These are phyloP conservation scores for Camponotus pennsylvanicus DNA, from an alignment of 1,140 invertebrate genomes.

Conservation along the genomic window DNA sequence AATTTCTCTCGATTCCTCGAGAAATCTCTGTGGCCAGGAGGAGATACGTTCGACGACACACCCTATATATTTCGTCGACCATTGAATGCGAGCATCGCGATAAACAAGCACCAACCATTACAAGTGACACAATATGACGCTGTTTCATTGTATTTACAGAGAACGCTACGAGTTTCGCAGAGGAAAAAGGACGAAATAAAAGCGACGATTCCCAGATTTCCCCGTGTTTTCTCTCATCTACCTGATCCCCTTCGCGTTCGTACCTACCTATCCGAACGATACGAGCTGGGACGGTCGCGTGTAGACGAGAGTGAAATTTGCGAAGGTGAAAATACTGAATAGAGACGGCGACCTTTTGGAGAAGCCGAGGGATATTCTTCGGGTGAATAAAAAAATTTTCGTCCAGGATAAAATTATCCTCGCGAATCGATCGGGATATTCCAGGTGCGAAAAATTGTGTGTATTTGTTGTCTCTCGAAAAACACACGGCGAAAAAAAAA, in stretches of 20 bases:
- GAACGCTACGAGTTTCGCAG: not conserved
- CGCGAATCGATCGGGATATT: not conserved
- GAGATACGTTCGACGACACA: constrained; percentile 31
- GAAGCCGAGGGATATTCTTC: not conserved
- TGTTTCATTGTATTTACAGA: constrained; percentile 50
- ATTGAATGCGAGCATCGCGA: constrained; percentile 57
- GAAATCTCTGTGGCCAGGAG: not conserved
- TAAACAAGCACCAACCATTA: constrained; percentile 59
- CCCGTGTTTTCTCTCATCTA: constrained; percentile 13
- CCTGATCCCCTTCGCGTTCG: not conserved
- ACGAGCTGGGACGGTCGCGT: constrained; percentile 14
- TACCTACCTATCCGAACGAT: constrained; percentile 41
- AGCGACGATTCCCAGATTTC: constrained; percentile 10
- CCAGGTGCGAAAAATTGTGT: not conserved
- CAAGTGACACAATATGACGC: constrained; percentile 52
- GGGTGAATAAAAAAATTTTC: not conserved
- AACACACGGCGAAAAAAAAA: not conserved
- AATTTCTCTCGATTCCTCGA: not conserved
- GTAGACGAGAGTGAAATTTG: constrained; percentile 33
- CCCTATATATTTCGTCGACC: constrained; percentile 44
- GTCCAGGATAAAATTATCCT: not conserved
- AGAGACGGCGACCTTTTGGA: not conserved
- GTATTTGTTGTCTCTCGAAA: constrained; percentile 33
- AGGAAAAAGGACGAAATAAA: constrained; percentile 47
- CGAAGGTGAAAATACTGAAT: constrained; percentile 21